Conservation (phyloP, 2,888 invertebrate genomes). For the Drosophila tanythrix region DNA sequence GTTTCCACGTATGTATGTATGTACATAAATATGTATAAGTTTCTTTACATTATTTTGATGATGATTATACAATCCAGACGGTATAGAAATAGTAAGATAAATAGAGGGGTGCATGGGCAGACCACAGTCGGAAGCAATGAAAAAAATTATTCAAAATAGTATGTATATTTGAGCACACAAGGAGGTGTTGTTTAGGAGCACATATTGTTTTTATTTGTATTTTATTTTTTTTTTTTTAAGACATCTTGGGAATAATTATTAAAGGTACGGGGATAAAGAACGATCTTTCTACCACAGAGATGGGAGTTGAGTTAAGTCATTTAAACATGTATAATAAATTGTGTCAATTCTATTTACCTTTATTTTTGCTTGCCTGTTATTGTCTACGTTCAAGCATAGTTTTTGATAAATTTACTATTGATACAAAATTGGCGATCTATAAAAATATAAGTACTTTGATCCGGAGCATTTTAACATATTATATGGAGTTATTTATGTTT, state of each 20-base stretch:
- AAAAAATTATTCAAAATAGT: slow-evolving; percentile 31
- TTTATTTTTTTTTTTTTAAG: slow-evolving; percentile 1
- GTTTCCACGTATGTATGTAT: slow-evolving; percentile 7
- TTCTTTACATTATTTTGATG: slow-evolving; percentile 5
- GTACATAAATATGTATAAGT: slow-evolving; percentile 8
- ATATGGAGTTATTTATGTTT: slow-evolving; percentile 12
- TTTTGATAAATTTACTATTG: slow-evolving; percentile 33
- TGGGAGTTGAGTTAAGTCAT: slow-evolving; percentile 24
- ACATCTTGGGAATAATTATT: slow-evolving; percentile 33
- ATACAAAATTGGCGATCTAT: slow-evolving; percentile 31
- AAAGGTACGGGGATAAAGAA: slow-evolving; percentile 23
- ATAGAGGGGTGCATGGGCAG: slow-evolving; percentile 35
- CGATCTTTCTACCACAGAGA: slow-evolving; percentile 25
- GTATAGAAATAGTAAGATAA: slow-evolving; percentile 18
- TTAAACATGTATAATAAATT: slow-evolving; percentile 41
- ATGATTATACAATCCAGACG: slow-evolving; percentile 23
- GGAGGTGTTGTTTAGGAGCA: slow-evolving; percentile 24
- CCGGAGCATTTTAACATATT: slow-evolving; percentile 15
- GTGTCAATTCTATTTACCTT: slow-evolving; percentile 49
- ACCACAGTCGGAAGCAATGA: slow-evolving; percentile 42
- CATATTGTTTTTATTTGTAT: slow-evolving; percentile 16
- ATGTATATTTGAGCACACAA: slow-evolving; percentile 34
- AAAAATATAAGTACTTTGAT: slow-evolving; percentile 18
- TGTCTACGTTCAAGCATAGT: slow-evolving; percentile 24
- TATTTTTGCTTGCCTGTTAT: slow-evolving; percentile 22